Evolutionary conservation across 2,797 vertebrate species (phyloP).

Genomic region (Carduelis carduelis): DNA sequence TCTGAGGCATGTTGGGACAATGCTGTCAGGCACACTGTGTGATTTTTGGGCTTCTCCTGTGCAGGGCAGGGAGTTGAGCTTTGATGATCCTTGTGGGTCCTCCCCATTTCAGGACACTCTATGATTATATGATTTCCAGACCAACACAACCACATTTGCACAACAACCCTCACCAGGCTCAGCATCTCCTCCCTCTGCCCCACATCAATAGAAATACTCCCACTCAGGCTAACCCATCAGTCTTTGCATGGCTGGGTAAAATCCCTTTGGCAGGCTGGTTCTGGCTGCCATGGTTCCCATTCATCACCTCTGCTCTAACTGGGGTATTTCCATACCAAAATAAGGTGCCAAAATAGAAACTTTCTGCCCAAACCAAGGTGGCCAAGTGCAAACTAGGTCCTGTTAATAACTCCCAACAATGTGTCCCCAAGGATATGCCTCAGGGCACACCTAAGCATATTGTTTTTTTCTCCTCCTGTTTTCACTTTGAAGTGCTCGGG

Average conservation of each 20-base stretch:
- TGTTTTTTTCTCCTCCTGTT: background rate
- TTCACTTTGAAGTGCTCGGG: background rate
- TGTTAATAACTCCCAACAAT: background rate
- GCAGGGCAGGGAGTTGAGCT: background rate
- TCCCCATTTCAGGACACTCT: background rate
- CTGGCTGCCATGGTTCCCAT: background rate
- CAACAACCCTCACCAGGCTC: accelerated
- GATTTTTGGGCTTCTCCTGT: background rate
- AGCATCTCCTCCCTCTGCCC: background rate
- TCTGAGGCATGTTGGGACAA: background rate
- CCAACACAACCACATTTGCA: background rate
- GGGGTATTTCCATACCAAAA: background rate
- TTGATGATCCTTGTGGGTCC: background rate
- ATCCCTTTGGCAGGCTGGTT: background rate
- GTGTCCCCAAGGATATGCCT: background rate
- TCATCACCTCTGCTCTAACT: background rate
- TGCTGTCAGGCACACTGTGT: accelerated
- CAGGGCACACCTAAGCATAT: background rate
- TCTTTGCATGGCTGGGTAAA: background rate
- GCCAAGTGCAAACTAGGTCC: background rate
- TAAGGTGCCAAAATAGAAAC: background rate
- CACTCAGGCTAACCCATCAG: background rate
- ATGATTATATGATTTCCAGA: background rate
- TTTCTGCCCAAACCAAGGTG: background rate
- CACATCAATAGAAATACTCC: background rate